Conservation (phyloP, 2,113 vertebrate species). For the Halichoerus grypus region DNA sequence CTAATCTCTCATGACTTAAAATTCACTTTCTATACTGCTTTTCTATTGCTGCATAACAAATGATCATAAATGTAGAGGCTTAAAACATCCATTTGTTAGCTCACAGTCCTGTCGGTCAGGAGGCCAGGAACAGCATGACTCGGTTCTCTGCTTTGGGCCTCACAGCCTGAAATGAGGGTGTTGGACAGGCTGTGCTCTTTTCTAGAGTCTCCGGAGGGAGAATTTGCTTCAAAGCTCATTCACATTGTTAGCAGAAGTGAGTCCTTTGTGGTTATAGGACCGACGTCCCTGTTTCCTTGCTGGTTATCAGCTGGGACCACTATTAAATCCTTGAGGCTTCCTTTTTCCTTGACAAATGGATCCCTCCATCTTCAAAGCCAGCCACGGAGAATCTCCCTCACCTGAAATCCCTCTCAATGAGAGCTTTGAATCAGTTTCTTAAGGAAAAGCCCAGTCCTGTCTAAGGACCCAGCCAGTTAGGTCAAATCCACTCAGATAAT, state of each 20-base stretch:
- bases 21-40: neutral
- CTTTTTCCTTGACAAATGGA: neutral
- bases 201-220: neutral
- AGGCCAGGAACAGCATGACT: neutral
- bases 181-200: neutral
- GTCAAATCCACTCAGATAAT: neutral
- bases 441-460: neutral
- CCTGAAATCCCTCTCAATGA: neutral
- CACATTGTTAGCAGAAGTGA: neutral
- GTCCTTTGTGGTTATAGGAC: neutral
- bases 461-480: neutral
- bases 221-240: neutral
- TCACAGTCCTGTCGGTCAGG: neutral
- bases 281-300: neutral
- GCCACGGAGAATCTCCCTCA: neutral
- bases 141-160: neutral
- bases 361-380: neutral
- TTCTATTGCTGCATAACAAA: neutral
- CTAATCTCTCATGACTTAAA: neutral
- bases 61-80: neutral
- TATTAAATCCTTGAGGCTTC: neutral
- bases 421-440: neutral
- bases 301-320: neutral
- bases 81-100: neutral
- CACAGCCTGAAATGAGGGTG: neutral